Base-by-base conservation (phyloP, 2,888 invertebrate genomes). In the Lagria hirta region DNA sequence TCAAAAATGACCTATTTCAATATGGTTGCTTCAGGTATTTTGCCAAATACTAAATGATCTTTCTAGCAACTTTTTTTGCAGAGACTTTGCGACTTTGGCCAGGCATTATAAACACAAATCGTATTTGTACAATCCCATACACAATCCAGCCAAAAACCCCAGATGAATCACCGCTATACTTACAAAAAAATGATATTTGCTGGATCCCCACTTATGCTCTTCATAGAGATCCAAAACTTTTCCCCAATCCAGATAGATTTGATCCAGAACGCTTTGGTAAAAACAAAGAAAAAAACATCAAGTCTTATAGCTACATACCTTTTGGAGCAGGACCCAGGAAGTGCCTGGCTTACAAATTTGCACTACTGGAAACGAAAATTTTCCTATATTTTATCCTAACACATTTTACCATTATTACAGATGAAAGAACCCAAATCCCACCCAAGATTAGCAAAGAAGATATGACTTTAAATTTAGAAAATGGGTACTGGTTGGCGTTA, bases 181-280 rank as follows among this genome's bases (percentile, higher is more conserved):
- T 76, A 48, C 66, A 70, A 60, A 60, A 59, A 29, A 65, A 61
- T 5, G 54, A 51, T 17, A 26, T 47, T 0, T 47, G 69, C 0
- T 56, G 56, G 34, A 44, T 74, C 11, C 69, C 73, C 0, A 53
- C 67, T 2, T 72, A 73, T 57, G 75, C 72, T 1, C 56, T 80
- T 20, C 80, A 80, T 44, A 72, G 73, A 43, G 78, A 79, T 60
- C 71, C 75, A 1, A 66, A 74, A 36, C 71, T 73, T 60, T 79
- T 71, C 53, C 73, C 76, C 0, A 63, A 76, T 14, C 79, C 79
- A 0, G 72, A 74, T 14, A 55, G 52, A 22, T 80, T 79, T 54
- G 68, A 75, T 54, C 80, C 79, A 0, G 75, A 78, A 41, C 66
- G 74, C 5, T 73, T 73, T 43, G 46, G 58, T 6, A 58, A 62